Conservation (phyloP, 2,797 vertebrate genomes). For the Anolis apletophallus region DNA sequence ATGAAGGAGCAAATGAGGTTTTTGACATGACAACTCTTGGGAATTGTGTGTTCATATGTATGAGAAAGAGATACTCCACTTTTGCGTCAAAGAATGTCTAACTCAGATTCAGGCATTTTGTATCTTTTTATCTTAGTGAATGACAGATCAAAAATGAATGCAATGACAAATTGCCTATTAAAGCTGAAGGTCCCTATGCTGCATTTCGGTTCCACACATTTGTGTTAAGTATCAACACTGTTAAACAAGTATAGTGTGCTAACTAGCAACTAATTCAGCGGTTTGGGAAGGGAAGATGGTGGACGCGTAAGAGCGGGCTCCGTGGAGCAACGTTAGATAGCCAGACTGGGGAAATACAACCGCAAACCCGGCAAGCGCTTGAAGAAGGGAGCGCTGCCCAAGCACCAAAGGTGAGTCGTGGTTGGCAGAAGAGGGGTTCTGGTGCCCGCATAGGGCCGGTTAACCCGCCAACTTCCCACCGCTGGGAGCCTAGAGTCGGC, state of each 20-base stretch:
- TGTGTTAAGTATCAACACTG: neutral
- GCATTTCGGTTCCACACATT: neutral
- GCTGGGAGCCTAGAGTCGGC: too few species aligned
- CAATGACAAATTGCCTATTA: neutral
- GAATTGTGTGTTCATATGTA: neutral
- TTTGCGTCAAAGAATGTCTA: neutral
- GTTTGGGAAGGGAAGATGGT: too few species aligned
- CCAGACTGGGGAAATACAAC: too few species aligned
- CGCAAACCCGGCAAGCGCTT: too few species aligned
- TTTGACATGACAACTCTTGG: constrained; percentile 5
- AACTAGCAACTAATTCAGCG: too few species aligned
- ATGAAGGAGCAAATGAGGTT: constrained; percentile 29
- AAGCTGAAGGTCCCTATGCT: neutral
- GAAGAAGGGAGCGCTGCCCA: too few species aligned
- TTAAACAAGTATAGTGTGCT: neutral
- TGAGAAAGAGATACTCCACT: neutral
- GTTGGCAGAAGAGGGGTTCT: too few species aligned
- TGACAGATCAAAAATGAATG: constrained; percentile 19
- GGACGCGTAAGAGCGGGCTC: too few species aligned
- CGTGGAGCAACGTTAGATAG: too few species aligned
- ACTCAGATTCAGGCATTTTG: neutral
- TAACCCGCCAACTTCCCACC: too few species aligned
- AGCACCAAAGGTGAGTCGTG: too few species aligned
- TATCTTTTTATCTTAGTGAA: neutral
- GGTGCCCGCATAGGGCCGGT: too few species aligned